Base-by-base conservation (phyloP, 2,888 invertebrate species). In the Hypercompe scribonia region DNA sequence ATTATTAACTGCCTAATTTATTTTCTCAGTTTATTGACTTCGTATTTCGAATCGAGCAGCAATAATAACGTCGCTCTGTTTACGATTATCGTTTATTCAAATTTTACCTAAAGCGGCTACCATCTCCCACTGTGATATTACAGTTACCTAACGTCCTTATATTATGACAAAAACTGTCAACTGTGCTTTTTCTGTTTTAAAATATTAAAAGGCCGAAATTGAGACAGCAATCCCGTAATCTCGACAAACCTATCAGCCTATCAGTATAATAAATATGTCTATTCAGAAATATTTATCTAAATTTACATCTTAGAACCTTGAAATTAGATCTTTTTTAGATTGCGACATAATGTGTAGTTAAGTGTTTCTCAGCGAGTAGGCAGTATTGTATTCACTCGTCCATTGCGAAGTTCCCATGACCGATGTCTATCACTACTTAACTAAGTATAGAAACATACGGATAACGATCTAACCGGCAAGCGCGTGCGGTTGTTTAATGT, bases 341-440 rank as follows among this genome's bases (percentile, higher is more conserved):
- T 75, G 67, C n/a, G 34, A 24, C 28, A 36, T 75, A 54, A 68
- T 69, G 66, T 73, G 67, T 73, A 77, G 63, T 58, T 70, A 70
- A 77, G 68, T 78, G 78, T 82, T 85, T 83, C 64, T 75, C 68
- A 71, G 75, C 77, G 72, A 69, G 68, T 78, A 74, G 78, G 65
- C 68, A 73, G 81, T 74, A 87, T 88, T 89, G 88, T 89, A 81
- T 81, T 88, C 85, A 80, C 70, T 83, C 73, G 83, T 84, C 82
- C 87, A 81, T 83, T 80, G 81, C 79, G 75, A 81, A 81, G 83
- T 89, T 88, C 87, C 84, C 88, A 86, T 88, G 87, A 84, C 83
- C 78, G 80, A 84, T 84, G 78, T 76, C 71, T 79, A 76, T 79
- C 72, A 67, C 70, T 71, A 70, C 73, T 76, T 72, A 72, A 70